Evolutionary conservation across 2,113 vertebrate genomes (phyloP).

Genomic region (Pelecanus crispus): DNA sequence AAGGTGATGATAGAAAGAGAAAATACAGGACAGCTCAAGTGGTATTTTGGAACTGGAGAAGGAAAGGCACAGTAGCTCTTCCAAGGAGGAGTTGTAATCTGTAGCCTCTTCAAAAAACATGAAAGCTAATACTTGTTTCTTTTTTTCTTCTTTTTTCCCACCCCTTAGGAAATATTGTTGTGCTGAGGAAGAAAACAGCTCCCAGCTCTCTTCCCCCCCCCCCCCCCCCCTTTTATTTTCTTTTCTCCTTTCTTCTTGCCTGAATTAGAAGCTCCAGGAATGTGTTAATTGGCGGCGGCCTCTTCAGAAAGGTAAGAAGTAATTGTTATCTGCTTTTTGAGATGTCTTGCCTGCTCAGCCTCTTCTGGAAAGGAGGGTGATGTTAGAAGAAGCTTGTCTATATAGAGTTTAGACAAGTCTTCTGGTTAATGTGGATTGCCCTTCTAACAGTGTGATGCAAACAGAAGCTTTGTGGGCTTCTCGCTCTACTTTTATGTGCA

Average conservation of each 20-base stretch:
- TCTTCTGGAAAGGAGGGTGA: neutral
- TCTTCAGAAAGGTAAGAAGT: constrained; percentile 61
- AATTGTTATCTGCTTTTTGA: constrained; percentile 21
- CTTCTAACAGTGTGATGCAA: neutral
- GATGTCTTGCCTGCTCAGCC: constrained; percentile 16
- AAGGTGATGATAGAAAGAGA: neutral
- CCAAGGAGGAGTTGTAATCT: neutral
- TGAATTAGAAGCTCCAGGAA: constrained; percentile 48
- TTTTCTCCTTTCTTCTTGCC: neutral
- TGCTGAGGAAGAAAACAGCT: neutral
- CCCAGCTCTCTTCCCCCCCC: neutral
- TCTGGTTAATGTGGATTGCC: neutral
- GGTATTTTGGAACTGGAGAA: neutral
- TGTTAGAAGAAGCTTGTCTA: neutral
- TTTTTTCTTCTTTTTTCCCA: neutral
- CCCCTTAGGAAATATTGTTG: constrained; percentile 12
- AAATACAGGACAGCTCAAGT: neutral
- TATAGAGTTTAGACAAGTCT: neutral
- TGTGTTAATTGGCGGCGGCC: constrained; percentile 54
- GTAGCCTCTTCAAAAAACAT: neutral
- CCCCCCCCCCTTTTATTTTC: no score
- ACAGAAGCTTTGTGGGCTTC: neutral
- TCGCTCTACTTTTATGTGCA: neutral
- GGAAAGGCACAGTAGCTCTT: neutral
- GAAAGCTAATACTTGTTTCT: neutral